Conservation (phyloP, 2,888 invertebrate species). For the Gryllus longicercus region DNA sequence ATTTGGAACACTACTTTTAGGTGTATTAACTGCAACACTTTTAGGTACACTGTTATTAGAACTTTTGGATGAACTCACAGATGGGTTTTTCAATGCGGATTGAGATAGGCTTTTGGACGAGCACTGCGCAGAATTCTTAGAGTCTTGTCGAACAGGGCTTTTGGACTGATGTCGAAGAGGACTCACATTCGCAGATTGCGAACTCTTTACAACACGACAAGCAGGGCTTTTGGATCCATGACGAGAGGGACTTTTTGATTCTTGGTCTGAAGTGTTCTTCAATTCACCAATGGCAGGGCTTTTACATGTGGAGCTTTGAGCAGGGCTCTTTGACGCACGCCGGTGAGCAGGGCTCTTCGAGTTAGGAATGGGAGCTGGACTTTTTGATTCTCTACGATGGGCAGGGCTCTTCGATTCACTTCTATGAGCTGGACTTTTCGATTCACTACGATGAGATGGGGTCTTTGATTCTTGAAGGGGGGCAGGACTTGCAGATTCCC, state of each 20-base stretch:
- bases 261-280: too few species aligned
- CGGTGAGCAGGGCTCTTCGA: conserved; percentile 3
- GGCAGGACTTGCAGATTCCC: too few species aligned
- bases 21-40: neutral
- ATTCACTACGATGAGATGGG: too few species aligned
- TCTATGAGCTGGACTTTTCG: neutral
- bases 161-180: too few species aligned
- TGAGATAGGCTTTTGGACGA: too few species aligned
- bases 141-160: too few species aligned
- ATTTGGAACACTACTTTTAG: neutral
- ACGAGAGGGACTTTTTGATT: neutral
- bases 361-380: neutral
- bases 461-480: too few species aligned
- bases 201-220: neutral
- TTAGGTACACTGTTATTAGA: neutral
- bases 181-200: neutral
- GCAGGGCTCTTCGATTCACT: neutral
- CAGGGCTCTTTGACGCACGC: neutral
- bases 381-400: neutral
- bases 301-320: neutral
- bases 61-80: neutral
- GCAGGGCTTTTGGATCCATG: too few species aligned
- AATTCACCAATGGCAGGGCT: neutral
- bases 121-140: too few species aligned
- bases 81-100: too few species aligned